phyloP scores from a whole-genome alignment of 2,113 vertebrate genomes.

The Sinocyclocheilus rhinocerous region DNA sequence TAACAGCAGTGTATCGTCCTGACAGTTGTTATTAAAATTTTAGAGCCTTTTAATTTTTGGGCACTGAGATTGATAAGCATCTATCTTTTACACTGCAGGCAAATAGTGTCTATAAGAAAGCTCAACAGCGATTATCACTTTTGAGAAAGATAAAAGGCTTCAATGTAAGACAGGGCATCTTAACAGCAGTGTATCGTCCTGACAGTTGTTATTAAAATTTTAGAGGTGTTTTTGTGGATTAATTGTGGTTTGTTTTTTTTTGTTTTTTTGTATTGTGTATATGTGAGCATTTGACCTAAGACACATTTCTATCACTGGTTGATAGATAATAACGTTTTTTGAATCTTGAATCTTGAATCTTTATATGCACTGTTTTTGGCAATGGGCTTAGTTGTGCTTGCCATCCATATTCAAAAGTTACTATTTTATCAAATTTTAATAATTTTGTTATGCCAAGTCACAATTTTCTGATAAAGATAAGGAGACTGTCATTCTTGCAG shows the following conservation, averaged over 20 bases:
- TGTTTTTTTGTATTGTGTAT: not conserved
- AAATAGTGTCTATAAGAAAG: not conserved
- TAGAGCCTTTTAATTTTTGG: too few species aligned
- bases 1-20: too few species aligned
- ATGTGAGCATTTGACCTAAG: not conserved
- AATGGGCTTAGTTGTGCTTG: not conserved
- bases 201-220: not conserved
- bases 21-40: not conserved
- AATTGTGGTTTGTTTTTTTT: not conserved
- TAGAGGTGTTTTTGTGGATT: not conserved
- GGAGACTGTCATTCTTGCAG: conserved; percentile 16
- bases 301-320: too few species aligned
- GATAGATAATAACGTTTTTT: too few species aligned
- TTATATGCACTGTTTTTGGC: not conserved
- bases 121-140: too few species aligned
- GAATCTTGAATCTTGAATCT: too few species aligned
- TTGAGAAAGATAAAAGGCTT: too few species aligned
- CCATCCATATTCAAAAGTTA: not conserved
- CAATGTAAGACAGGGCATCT: too few species aligned
- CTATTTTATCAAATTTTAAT: not conserved
- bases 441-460: conserved; percentile 10
- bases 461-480: not conserved
- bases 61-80: not conserved
- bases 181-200: too few species aligned
- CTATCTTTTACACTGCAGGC: not conserved